A percentile compares a stretch with the other conserved stretches of the same genome.
These are phyloP conservation scores for Apostichopus californicus DNA, from an alignment of 35 echinoderm and acorn worm species.

Conservation along the genomic window DNA sequence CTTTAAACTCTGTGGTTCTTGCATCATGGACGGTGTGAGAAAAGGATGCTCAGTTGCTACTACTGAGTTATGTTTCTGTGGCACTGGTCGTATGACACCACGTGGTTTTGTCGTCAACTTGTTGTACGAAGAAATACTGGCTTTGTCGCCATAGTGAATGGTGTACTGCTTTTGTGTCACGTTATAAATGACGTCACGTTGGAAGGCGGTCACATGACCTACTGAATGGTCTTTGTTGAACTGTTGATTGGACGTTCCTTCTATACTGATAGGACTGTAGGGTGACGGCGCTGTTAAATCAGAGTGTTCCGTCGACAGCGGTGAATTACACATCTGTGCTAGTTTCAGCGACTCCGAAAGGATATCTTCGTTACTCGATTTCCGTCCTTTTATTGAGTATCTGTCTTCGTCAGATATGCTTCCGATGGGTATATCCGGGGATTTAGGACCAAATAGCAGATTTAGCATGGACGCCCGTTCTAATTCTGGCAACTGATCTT, in stretches of 20 bases:
- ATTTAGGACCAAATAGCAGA: conserved; percentile 22
- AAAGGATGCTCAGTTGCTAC: background rate
- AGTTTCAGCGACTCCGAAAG: conserved; percentile 18
- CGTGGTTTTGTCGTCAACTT: background rate
- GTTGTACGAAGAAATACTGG: background rate
- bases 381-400: background rate
- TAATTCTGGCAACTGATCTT: background rate
- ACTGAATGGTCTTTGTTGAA: background rate
- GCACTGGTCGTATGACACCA: conserved; percentile 34
- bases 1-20: background rate
- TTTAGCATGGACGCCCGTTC: conserved; percentile 11
- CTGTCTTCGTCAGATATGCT: conserved; percentile 9
- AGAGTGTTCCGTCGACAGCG: background rate
- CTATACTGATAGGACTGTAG: background rate
- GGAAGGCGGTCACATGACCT: background rate
- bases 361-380: conserved; percentile 3
- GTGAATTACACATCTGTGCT: background rate
- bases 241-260: background rate
- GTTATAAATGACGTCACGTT: background rate
- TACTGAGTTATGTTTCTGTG: background rate
- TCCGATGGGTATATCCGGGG: conserved; percentile 13
- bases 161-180: conserved; percentile 4
- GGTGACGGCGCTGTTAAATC: background rate
- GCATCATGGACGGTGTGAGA: no score
- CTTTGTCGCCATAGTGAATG: conserved; percentile 23